These are phyloP conservation scores for Athene noctua DNA, from an alignment of 2,113 vertebrate genomes.

Conservation along the genomic window DNA sequence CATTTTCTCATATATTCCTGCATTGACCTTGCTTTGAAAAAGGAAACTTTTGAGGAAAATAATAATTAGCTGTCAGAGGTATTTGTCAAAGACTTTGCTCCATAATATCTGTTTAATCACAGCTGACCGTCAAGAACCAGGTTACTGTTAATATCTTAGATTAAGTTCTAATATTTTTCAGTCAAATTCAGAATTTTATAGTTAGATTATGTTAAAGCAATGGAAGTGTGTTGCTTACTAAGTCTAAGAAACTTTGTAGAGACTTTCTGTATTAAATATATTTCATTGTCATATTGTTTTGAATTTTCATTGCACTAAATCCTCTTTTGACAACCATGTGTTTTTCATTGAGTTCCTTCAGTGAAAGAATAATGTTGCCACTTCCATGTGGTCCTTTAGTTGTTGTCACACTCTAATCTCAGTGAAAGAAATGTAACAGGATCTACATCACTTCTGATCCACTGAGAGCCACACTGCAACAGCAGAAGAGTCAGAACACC, in stretches of 20 bases:
- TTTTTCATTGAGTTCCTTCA: not conserved
- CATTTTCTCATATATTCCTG: not conserved
- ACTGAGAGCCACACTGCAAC: not conserved
- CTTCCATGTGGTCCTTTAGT: not conserved
- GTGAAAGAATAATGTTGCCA: not conserved
- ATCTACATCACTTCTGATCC: not conserved
- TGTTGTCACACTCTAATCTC: not conserved
- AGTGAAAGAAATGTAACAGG: not conserved
- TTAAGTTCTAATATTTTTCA: not conserved
- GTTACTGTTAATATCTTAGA: not conserved
- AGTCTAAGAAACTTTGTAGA: not conserved
- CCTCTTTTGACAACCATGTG: not conserved
- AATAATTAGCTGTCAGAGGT: not conserved
- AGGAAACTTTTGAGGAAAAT: not conserved
- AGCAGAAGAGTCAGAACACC: not conserved
- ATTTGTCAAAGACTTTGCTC: not conserved
- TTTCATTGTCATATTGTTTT: not conserved
- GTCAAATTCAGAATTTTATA: not conserved
- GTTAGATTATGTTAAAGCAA: not conserved
- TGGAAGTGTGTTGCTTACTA: not conserved
- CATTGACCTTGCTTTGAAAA: not conserved
- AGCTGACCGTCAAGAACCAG: not conserved
- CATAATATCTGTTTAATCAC: not conserved
- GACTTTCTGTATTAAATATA: not conserved
- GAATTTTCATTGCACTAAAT: not conserved